Evolutionary conservation across 2,888 invertebrate genomes (phyloP), one percentile per base, ranked within the genome.

Genomic region (Cabera pusaria): DNA sequence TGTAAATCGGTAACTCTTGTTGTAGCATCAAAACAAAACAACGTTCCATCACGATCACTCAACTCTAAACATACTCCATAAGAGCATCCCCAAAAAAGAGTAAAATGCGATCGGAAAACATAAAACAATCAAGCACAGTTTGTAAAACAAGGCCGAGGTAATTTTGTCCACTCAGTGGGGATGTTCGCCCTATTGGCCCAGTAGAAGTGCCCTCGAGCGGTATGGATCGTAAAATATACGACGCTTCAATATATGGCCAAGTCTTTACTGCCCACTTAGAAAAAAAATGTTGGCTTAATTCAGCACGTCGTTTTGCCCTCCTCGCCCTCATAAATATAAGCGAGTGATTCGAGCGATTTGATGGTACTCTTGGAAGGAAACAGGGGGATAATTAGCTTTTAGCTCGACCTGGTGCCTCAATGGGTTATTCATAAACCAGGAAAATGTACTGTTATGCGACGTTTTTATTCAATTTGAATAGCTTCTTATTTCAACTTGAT

Each of bases 241-340:
- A 79, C 73, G 78, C 82, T 85, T 74, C 80, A 82, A 80, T 59
- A 82, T 79, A 79, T 78, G 78, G 66, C 64, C 68, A 70, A 69
- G 72, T 62, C 69, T 83, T 84, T 82, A 84, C 72, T 75, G 77
- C 76, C 83, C 85, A 84, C 85, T 86, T 82, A 77, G 75, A 81
- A 85, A 85, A 77, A 81, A 86, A 84, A 86, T 76, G 80, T 81
- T 76, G 77, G 79, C 78, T 83, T 85, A 83, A 87, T 85, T 81
- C 82, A 82, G 73, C 72, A 75, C 80, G 63, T 77, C 78, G 70
- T 76, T 77, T 72, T 52, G 59, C 61, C 64, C 64, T 68, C 66
- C 51, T 59, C 55, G 60, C 56, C 57, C 51, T 64, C 68, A 72
- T 80, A 78, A 82, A 84, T 80, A 78, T 63, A 69, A 75, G 64